Evolutionary conservation across 2,888 invertebrate species (phyloP), one percentile per base, ranked within the genome.

Genomic region (Suillia variegata): DNA sequence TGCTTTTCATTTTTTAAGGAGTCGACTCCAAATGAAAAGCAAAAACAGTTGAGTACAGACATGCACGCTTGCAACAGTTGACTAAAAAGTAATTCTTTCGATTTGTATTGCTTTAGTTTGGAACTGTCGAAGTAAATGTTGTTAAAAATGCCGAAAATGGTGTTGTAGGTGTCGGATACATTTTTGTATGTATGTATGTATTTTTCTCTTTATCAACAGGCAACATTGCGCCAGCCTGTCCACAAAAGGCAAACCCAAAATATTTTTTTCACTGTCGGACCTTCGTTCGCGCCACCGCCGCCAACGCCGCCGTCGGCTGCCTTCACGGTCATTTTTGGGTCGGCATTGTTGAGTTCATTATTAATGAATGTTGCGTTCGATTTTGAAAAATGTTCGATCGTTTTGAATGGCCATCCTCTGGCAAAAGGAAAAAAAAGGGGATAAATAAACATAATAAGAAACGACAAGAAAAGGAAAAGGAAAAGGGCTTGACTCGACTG

Each of bases 101-200:
- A n/a, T n/a, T n/a, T n/a, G n/a, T n/a, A n/a, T n/a, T n/a, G n/a
- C n/a, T n/a, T n/a, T n/a, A n/a, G n/a, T n/a, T n/a, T n/a, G n/a
- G n/a, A n/a, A n/a, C n/a, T n/a, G n/a, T n/a, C n/a, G n/a, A n/a
- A n/a, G n/a, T n/a, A n/a, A n/a, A n/a, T n/a, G n/a, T n/a, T n/a
- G n/a, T n/a, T n/a, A 42, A 57, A 21, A n/a, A 15, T 22, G 56
- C 64, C 66, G 62, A 69, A 69, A 64, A 67, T 68, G 70, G 67
- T 63, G 62, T 59, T 70, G 61, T 56, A 62, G 59, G 45, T 68
- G 62, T 59, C n/a, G 38, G 26, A n/a, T n/a, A n/a, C 26, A 26
- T 26, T 66, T 62, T 55, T 62, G 20, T 56, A 20, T 56, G 60
- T 60, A 48, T 58, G 62, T 62, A 4, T 38, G 15, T 5, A 38